These are phyloP conservation scores for Rattus norvegicus DNA, from an alignment of 2,113 vertebrate species.

Conservation along the genomic window GRCr8 NC_086022.1:159631501-159632000, in stretches of 20 bases:
- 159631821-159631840: conserved; percentile 78
- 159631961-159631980: conserved; percentile 93
- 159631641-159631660: conserved; percentile 95
- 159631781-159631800: conserved; percentile 75
- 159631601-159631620: conserved; percentile 97
- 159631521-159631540: conserved; percentile 85
- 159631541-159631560: conserved; percentile 96
- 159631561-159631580: conserved; percentile 98
- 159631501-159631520: conserved; percentile 65
- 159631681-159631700: conserved; percentile 86
- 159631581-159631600: conserved; percentile 96
- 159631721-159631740: conserved; percentile 94
- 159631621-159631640: conserved; percentile 97
- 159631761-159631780: conserved; percentile 84
- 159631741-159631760: conserved; percentile 91
- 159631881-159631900: conserved; percentile 55
- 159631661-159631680: conserved; percentile 97
- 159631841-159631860: conserved; percentile 73
- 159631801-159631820: conserved; percentile 81
- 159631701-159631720: conserved; percentile 82
- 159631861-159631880: conserved; percentile 54
- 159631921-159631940: conserved; percentile 89
- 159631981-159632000: conserved; percentile 89
- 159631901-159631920: conserved; percentile 74
- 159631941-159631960: conserved; percentile 97